phyloP scores from a whole-genome alignment of 1,140 invertebrate genomes.

The Pinna nobilis region DNA sequence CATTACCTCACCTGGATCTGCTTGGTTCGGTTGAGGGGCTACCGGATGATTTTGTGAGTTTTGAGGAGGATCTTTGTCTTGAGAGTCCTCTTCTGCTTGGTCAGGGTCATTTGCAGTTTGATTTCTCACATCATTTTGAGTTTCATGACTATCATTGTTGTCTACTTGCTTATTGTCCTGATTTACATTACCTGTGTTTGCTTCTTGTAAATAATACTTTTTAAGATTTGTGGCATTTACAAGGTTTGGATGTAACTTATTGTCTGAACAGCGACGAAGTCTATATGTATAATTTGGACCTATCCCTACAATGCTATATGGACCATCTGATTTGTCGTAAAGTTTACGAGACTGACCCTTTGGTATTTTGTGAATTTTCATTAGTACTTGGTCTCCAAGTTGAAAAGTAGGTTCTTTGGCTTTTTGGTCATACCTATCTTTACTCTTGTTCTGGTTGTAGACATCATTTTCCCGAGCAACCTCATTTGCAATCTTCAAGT shows the following conservation, averaged over 20 bases:
- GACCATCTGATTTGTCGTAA: slow-evolving; percentile 31
- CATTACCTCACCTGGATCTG: background rate
- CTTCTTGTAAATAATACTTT: slow-evolving; percentile 15
- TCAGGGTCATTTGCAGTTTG: background rate
- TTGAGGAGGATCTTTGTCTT: too few species aligned
- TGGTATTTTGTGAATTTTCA: slow-evolving; percentile 19
- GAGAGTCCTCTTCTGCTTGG: background rate
- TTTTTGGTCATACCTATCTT: slow-evolving; percentile 22
- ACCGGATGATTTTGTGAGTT: too few species aligned
- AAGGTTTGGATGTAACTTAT: background rate
- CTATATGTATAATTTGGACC: slow-evolving; percentile 37
- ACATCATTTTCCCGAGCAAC: slow-evolving; percentile 31
- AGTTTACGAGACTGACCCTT: slow-evolving; percentile 30
- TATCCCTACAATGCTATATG: slow-evolving; percentile 31
- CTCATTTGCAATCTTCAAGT: slow-evolving; percentile 33
- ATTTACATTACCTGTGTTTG: background rate
- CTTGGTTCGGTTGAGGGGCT: background rate
- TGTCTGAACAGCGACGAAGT: background rate
- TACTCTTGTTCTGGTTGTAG: slow-evolving; percentile 7
- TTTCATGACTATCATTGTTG: background rate
- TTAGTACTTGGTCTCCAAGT: slow-evolving; percentile 7
- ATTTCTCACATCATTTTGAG: background rate
- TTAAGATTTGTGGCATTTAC: slow-evolving; percentile 30
- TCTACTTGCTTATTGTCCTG: background rate
- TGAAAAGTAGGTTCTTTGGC: background rate